Base-by-base conservation (phyloP, 2,113 vertebrate genomes). In the Microcebus ravelobensis region DNA sequence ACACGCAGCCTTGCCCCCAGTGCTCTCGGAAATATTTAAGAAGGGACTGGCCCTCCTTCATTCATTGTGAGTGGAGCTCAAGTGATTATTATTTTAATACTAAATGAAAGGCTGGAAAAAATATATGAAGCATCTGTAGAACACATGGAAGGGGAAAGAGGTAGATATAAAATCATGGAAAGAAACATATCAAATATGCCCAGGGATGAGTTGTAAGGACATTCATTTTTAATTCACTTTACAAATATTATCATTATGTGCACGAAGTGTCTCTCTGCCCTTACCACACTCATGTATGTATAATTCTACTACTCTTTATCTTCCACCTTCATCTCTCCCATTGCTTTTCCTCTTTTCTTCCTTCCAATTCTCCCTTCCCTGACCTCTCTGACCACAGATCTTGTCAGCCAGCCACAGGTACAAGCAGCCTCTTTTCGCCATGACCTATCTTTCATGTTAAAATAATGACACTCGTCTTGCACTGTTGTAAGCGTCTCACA, bases 1-100 rank as follows among this genome's bases (percentile, higher is more conserved):
- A 12, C 6, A 1, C 0, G 1, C 0, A 1, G 20, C 34, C 45
- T 59, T 55, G 50, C 31, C 52, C 21, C 45, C 2, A 9, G 15
- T 50, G 8, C 5, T 45, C 52, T 79, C 1, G 3, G 77, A 61
- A 63, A 73, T 74, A 15, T 34, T 23, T 57, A 42, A 90, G 18
- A 55, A 45, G 31, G 2, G 27, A 5, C 12, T 34, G 39, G 23
- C 36, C 27, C 4, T 8, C 71, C 8, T 59, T 87, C 13, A n/a
- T 92, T 77, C 12, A 14, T 63, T 39, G 23, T 29, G 57, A 45
- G 36, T 27, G 36, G 11, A 85, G 73, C 68, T 21, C 20, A 34
- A 14, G 20, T 50, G 27, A 61, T 87, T 23, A 59, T 39, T 77
- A 55, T 57, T 88, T 76, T 27, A 71, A 18, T 15, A 45, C 34